A percentile compares a stretch with the other conserved stretches of the same genome.
Conservation (phyloP, 1,140 invertebrate species). For the Cydia strobilella region DNA sequence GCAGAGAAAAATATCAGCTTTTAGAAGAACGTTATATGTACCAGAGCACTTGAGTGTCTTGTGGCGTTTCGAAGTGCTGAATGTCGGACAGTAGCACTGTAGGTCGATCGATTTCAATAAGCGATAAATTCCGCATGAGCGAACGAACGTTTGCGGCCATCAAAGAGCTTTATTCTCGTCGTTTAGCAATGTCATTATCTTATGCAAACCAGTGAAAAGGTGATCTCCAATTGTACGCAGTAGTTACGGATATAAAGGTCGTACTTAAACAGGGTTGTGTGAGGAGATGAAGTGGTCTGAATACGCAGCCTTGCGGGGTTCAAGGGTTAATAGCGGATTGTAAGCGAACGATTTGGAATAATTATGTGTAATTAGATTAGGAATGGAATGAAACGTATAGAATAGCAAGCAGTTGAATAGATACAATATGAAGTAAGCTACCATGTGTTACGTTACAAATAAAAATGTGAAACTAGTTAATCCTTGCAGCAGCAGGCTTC, state of each 20-base stretch:
- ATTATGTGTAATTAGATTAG: slow-evolving; percentile 20
- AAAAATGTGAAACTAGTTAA: no score
- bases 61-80: not conserved
- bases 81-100: slow-evolving; percentile 37
- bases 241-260: not conserved
- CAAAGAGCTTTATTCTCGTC: slow-evolving; percentile 43
- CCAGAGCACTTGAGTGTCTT: not conserved
- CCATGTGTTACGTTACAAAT: not conserved
- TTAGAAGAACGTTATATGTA: not conserved
- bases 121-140: slow-evolving; percentile 70
- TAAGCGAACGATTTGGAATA: slow-evolving; percentile 23
- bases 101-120: slow-evolving; percentile 69
- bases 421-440: not conserved
- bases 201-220: not conserved
- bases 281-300: not conserved
- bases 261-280: not conserved
- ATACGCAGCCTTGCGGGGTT: not conserved
- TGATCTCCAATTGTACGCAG: not conserved
- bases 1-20: slow-evolving; percentile 48
- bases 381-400: not conserved
- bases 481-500: no score
- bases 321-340: slow-evolving; percentile 22
- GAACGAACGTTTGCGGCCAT: slow-evolving; percentile 56
- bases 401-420: not conserved
- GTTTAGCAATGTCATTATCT: not conserved